Conservation (phyloP, 2,113 vertebrate genomes). For the Stegostoma tigrinum region DNA sequence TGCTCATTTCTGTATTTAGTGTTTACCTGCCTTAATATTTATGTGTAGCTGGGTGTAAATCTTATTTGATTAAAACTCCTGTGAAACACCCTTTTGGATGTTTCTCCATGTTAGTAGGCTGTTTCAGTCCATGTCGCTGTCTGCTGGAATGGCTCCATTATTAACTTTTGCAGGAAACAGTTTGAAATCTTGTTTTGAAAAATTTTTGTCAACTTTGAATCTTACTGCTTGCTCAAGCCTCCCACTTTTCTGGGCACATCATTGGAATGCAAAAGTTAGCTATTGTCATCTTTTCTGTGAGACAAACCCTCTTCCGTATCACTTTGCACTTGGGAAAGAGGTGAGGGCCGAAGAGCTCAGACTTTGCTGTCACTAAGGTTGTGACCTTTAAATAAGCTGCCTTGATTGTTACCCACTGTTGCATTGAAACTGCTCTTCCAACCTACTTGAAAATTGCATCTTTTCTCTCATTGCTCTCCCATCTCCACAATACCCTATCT, state of each 20-base stretch:
- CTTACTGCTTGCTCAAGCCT: background rate
- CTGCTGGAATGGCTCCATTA: background rate
- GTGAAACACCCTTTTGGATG: no score
- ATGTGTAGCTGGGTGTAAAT: background rate
- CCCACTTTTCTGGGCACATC: background rate
- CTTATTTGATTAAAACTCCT: no score
- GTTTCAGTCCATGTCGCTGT: background rate
- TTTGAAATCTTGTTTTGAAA: background rate
- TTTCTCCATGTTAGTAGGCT: background rate
- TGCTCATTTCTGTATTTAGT: background rate
- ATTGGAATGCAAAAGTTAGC: background rate
- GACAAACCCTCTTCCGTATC: no score
- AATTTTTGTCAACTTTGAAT: background rate
- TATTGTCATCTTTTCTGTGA: background rate
- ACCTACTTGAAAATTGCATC: background rate
- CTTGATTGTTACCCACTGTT: background rate
- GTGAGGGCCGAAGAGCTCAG: no score
- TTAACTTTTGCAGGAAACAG: background rate
- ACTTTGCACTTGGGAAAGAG: no score
- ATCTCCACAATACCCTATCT: background rate
- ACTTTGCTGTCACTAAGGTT: background rate
- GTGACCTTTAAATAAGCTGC: background rate
- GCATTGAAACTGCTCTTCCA: no score
- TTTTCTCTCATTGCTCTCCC: background rate
- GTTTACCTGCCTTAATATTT: background rate